A percentile compares a stretch with the other conserved stretches of the same genome.
Evolutionary conservation across 2,797 vertebrate species (phyloP).

Genomic region (Gymnothorax reevesii): DNA sequence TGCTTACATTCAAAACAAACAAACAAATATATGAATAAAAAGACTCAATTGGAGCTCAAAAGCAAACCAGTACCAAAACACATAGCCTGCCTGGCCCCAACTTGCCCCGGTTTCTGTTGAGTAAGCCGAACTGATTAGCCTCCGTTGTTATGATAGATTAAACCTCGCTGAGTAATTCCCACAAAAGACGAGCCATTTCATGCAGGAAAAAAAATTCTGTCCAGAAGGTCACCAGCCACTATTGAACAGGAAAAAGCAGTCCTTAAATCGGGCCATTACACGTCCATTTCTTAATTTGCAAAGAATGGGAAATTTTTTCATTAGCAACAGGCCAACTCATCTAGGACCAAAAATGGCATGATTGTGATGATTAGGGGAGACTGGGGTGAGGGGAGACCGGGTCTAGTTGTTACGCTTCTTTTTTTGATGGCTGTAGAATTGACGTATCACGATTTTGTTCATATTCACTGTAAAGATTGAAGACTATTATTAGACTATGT

Average conservation of each 20-base stretch:
- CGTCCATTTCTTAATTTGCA: constrained; percentile 26
- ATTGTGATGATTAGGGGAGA: constrained; percentile 34
- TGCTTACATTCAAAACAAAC: constrained; percentile 13
- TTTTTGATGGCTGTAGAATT: no score
- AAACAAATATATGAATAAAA: constrained; percentile 13
- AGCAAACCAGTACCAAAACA: constrained; percentile 21
- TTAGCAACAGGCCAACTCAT: constrained; percentile 18
- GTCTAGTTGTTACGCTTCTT: no score
- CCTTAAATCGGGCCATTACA: constrained; percentile 31
- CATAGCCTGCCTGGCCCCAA: constrained; percentile 22
- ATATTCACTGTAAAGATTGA: no score
- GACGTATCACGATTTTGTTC: no score
- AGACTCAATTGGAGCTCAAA: constrained; percentile 16
- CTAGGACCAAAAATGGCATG: constrained; percentile 29
- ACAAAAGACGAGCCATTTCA: constrained; percentile 39
- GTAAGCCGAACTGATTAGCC: constrained; percentile 40
- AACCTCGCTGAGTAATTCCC: constrained; percentile 36
- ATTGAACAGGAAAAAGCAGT: constrained; percentile 37
- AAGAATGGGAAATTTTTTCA: constrained; percentile 34
- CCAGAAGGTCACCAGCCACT: constrained; percentile 36
- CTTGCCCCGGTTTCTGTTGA: constrained; percentile 22
- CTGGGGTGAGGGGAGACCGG: no score
- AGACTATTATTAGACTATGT: no score
- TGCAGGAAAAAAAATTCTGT: constrained; percentile 25
- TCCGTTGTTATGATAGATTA: constrained; percentile 36